Evolutionary conservation across 2,888 invertebrate genomes (phyloP).

Genomic region (Troides oblongomaculatus): DNA sequence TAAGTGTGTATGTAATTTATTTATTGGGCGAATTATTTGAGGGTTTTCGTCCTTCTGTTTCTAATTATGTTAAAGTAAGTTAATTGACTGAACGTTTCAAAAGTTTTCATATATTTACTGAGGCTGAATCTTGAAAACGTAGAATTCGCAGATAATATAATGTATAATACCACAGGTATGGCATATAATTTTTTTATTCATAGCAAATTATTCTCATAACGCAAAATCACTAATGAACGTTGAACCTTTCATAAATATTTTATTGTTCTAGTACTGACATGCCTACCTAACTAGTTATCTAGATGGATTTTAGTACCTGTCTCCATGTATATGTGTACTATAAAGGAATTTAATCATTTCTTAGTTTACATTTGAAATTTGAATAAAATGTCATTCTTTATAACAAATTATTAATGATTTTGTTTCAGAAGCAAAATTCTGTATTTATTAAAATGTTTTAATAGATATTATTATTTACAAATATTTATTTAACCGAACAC

Average conservation of each 20-base stretch:
- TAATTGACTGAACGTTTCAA: background rate
- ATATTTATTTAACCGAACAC: background rate
- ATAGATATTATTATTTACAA: background rate
- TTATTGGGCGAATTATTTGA: background rate
- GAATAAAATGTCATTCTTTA: background rate
- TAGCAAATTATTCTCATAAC: background rate
- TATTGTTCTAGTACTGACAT: no score
- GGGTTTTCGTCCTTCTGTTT: background rate
- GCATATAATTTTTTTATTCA: background rate
- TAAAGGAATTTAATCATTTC: background rate
- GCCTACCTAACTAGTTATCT: background rate
- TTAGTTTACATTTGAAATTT: background rate
- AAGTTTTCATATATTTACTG: background rate
- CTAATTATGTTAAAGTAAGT: background rate
- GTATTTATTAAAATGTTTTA: background rate
- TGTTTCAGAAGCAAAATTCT: background rate
- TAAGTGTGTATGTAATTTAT: background rate
- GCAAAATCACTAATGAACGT: background rate
- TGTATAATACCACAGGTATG: background rate
- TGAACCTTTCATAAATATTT: background rate
- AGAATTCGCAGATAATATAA: constrained; percentile 26
- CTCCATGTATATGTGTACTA: background rate
- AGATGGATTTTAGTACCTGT: no score
- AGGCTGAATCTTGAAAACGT: background rate
- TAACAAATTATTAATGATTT: background rate